phyloP scores from a whole-genome alignment of 1,140 invertebrate genomes.

The Drosophila oshimai region DNA sequence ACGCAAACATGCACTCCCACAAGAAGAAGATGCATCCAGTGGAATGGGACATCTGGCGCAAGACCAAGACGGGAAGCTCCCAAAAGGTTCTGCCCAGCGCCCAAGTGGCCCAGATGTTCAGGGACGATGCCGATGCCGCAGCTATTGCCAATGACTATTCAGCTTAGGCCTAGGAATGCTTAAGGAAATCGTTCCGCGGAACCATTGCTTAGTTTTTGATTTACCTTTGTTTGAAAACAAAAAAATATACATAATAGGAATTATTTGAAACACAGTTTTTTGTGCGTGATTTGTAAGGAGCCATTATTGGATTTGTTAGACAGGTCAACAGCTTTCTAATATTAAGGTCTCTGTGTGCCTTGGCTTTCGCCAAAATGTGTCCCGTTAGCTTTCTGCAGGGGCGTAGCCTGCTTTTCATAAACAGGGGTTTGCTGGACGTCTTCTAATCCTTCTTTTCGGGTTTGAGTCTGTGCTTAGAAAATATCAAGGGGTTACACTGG shows the following conservation, averaged over 20 bases:
- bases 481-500: no score
- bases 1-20: slow-evolving; percentile 81
- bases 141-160: slow-evolving; percentile 62
- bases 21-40: slow-evolving; percentile 79
- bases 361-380: no score
- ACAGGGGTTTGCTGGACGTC: no score
- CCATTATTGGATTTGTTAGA: no score
- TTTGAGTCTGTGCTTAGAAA: not conserved
- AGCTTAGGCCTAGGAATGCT: slow-evolving; percentile 28
- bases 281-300: no score
- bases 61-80: slow-evolving; percentile 73
- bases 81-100: slow-evolving; percentile 67
- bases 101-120: slow-evolving; percentile 68
- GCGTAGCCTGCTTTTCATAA: no score
- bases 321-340: no score
- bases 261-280: slow-evolving; percentile 4
- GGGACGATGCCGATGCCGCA: slow-evolving; percentile 53
- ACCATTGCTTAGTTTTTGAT: slow-evolving; percentile 40
- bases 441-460: no score
- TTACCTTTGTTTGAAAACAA: slow-evolving; percentile 35
- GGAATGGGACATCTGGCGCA: slow-evolving; percentile 77
- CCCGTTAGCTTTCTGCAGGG: no score
- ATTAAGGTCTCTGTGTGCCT: no score
- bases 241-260: slow-evolving; percentile 24
- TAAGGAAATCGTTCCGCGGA: slow-evolving; percentile 5